Evolutionary conservation across 2,797 vertebrate genomes (phyloP).

Genomic region (Sebastes steindachneri): DNA sequence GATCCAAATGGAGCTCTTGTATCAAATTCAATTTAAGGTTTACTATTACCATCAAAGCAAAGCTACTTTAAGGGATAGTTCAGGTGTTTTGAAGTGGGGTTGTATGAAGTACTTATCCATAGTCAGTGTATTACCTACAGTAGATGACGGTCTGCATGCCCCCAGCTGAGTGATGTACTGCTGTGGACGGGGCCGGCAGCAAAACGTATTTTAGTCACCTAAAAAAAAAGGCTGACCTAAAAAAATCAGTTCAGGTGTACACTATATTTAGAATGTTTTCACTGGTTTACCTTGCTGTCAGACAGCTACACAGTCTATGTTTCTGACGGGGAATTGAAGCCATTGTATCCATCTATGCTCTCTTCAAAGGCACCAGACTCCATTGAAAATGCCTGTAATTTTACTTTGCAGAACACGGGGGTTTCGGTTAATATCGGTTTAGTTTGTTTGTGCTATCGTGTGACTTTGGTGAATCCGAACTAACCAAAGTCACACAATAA

Average conservation of each 20-base stretch:
- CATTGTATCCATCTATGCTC: not conserved
- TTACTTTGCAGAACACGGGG: not conserved
- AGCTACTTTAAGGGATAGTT: not conserved
- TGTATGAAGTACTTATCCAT: not conserved
- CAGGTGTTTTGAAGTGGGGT: not conserved
- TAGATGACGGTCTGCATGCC: not conserved
- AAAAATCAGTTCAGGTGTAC: not conserved
- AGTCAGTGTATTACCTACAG: not conserved
- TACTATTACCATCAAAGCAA: not conserved
- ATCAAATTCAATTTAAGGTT: not conserved
- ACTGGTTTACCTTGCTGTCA: no score
- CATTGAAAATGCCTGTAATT: not conserved
- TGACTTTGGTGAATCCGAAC: no score
- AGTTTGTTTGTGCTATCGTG: no score
- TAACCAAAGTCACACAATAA: no score
- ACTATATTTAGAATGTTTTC: no score
- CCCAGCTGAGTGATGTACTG: not conserved
- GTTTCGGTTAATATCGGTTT: no score
- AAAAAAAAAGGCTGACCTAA: not conserved
- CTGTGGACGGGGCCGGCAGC: not conserved
- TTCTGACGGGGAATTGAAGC: no score
- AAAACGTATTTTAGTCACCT: not conserved
- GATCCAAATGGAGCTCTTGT: not conserved
- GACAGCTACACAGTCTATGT: no score
- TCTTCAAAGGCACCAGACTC: not conserved